Evolutionary conservation across 1,140 invertebrate species (phyloP).

Genomic region (Aradophagus sp.): DNA sequence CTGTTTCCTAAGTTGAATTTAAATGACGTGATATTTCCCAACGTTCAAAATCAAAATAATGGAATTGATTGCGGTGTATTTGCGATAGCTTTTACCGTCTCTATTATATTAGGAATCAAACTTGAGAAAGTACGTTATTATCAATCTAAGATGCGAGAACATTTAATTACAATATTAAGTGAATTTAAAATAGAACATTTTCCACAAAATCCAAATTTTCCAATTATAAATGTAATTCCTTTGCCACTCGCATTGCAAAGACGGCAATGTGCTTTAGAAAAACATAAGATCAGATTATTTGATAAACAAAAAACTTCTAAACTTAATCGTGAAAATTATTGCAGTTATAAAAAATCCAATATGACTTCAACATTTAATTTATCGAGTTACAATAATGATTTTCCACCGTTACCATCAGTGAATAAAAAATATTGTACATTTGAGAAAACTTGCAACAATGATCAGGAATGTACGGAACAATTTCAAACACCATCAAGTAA

Average conservation of each 20-base stretch:
- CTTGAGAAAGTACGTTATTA: constrained; percentile 4
- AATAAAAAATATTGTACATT: too few relatives aligned
- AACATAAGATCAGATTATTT: not conserved
- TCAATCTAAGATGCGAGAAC: constrained; percentile 2
- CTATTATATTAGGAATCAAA: constrained; percentile 3
- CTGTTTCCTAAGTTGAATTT: constrained; percentile 15
- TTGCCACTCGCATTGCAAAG: not conserved
- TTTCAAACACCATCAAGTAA: too few relatives aligned
- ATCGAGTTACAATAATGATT: too few relatives aligned
- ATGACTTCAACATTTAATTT: not conserved
- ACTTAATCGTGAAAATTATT: too few relatives aligned
- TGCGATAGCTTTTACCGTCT: constrained; percentile 25
- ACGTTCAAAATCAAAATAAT: constrained; percentile 27
- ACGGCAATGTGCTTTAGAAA: too few relatives aligned
- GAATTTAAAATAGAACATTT: too few relatives aligned
- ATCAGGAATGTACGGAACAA: too few relatives aligned
- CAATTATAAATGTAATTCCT: not conserved
- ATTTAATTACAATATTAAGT: constrained; percentile 16
- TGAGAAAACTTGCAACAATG: too few relatives aligned
- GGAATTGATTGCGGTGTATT: constrained; percentile 24
- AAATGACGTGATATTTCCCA: constrained; percentile 4
- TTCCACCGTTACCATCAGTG: too few relatives aligned
- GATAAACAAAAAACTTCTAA: not conserved
- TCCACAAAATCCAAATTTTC: too few relatives aligned
- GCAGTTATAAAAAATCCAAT: too few relatives aligned